Evolutionary conservation across 2,888 invertebrate genomes (phyloP).

Genomic region (Trachelus stipa): DNA sequence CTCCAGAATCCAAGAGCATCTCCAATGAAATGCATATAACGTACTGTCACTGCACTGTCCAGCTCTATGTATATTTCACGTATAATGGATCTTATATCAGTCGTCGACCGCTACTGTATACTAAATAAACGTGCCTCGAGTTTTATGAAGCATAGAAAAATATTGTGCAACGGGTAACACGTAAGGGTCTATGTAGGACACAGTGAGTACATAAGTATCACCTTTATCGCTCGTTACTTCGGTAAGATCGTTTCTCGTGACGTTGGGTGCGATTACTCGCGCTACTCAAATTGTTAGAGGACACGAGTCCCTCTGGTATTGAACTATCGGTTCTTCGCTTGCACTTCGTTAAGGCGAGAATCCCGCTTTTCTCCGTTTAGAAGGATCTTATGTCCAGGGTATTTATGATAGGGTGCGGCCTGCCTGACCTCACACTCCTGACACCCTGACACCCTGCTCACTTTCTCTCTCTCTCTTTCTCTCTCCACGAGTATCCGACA

Average conservation of each 20-base stretch:
- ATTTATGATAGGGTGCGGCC: slow-evolving; percentile 38
- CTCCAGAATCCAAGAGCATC: too few species aligned
- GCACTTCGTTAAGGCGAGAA: slow-evolving; percentile 24
- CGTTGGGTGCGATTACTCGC: background rate
- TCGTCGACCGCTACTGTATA: too few species aligned
- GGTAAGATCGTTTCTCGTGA: background rate
- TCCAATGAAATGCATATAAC: too few species aligned
- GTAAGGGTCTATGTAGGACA: too few species aligned
- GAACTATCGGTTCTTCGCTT: background rate
- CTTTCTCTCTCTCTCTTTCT: background rate
- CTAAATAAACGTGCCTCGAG: too few species aligned
- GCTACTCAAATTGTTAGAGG: background rate
- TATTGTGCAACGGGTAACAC: too few species aligned
- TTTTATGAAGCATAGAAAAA: too few species aligned
- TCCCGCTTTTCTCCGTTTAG: background rate
- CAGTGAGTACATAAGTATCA: background rate
- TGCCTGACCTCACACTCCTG: slow-evolving; percentile 27
- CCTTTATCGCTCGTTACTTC: background rate
- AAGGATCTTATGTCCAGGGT: slow-evolving; percentile 23
- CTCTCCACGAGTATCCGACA: slow-evolving; percentile 9
- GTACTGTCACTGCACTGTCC: too few species aligned
- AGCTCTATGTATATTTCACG: too few species aligned
- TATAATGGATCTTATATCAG: too few species aligned
- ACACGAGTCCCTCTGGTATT: background rate
- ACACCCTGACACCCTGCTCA: slow-evolving; percentile 21